Percentiles rank a stretch among this genome's conserved stretches.
Conservation (phyloP, 1,140 invertebrate species). For the Semibalanus balanoides region DNA sequence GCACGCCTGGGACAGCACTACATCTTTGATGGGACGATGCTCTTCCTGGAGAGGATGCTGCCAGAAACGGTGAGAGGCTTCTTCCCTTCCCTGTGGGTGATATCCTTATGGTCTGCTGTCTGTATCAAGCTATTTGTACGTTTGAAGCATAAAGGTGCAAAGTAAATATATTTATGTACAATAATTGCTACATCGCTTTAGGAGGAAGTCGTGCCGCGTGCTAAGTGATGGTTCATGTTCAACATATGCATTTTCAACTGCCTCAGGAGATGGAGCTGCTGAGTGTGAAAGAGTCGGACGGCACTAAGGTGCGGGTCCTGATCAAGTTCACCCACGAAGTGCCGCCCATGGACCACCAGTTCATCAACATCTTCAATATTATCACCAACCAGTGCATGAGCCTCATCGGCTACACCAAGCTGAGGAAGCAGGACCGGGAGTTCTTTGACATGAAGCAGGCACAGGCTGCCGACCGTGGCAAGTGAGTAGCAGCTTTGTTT, state of each 20-base stretch:
- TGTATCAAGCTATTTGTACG: too few species aligned
- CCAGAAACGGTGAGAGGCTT: neutral
- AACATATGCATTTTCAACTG: too few species aligned
- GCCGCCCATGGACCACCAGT: neutral
- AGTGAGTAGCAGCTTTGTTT: neutral
- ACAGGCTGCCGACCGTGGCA: neutral
- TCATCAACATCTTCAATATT: neutral
- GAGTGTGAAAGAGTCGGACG: neutral
- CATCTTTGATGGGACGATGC: neutral
- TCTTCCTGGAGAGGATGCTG: neutral
- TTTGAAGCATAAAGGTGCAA: too few species aligned
- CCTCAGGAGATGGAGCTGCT: neutral
- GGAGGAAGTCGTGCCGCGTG: too few species aligned
- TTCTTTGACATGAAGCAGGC: neutral
- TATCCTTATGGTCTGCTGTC: too few species aligned
- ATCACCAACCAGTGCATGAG: conserved; percentile 2
- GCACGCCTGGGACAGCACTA: neutral
- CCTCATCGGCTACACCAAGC: neutral
- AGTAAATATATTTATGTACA: too few species aligned
- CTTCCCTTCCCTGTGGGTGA: too few species aligned
- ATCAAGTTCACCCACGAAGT: neutral
- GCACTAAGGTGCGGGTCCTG: neutral
- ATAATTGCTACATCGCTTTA: too few species aligned
- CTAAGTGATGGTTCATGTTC: too few species aligned
- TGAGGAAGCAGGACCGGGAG: neutral